Evolutionary conservation across 2,113 vertebrate genomes (phyloP).

Genomic region (Spea bombifrons): DNA sequence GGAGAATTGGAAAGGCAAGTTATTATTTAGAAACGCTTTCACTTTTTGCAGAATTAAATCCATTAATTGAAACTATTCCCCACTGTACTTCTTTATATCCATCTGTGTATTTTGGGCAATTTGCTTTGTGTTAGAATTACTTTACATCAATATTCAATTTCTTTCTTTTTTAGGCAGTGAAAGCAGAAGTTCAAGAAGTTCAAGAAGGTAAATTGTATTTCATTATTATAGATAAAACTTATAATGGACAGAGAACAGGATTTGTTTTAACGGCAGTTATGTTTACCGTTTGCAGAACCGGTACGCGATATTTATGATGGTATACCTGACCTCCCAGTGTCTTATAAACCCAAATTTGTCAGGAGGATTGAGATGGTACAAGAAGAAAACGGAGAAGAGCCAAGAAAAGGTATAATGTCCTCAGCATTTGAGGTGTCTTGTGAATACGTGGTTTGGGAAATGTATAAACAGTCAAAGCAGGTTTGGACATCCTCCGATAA

Average conservation of each 20-base stretch:
- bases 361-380: constrained; percentile 59
- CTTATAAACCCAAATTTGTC: constrained; percentile 64
- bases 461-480: no score
- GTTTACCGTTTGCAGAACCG: constrained; percentile 60
- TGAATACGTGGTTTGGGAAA: neutral
- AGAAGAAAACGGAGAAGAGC: constrained; percentile 63
- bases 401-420: constrained; percentile 75
- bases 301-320: constrained; percentile 67
- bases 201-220: neutral
- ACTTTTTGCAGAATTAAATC: no score
- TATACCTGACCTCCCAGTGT: constrained; percentile 73
- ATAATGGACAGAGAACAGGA: neutral
- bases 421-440: neutral
- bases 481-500: no score
- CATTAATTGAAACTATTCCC: no score
- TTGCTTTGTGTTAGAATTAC: no score
- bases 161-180: constrained; percentile 80
- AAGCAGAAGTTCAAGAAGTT: constrained; percentile 75
- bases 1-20: no score
- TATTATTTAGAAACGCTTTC: no score
- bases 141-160: neutral
- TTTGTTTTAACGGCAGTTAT: neutral
- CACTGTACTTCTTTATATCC: no score
- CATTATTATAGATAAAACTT: neutral
- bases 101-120: no score